phyloP scores from a whole-genome alignment of 2,888 invertebrate genomes.

The Himalopsyche anomala region DNA sequence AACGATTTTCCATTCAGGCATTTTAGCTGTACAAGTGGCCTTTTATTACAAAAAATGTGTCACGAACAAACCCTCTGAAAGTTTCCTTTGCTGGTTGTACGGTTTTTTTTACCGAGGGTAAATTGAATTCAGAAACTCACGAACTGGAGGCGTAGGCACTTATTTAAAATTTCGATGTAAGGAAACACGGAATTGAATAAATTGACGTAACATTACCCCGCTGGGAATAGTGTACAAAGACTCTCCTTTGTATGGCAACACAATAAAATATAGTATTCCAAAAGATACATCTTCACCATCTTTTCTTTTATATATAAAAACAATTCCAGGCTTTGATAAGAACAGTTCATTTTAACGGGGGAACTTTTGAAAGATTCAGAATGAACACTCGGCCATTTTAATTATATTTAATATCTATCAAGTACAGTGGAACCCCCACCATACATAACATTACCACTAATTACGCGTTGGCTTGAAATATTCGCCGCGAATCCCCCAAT shows the following conservation, averaged over 20 bases:
- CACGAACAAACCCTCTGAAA: not conserved
- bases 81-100: not conserved
- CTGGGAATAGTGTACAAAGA: not conserved
- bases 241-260: not conserved
- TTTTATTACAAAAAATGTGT: too few species aligned
- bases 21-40: too few species aligned
- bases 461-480: too few species aligned
- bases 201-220: slow-evolving; percentile 25
- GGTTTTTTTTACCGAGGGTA: not conserved
- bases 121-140: slow-evolving; percentile 6
- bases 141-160: not conserved
- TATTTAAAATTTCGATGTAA: slow-evolving; percentile 22
- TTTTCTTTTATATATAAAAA: not conserved
- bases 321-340: too few species aligned
- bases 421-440: too few species aligned
- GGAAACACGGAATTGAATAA: slow-evolving; percentile 28
- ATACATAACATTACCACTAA: too few species aligned
- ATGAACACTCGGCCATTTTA: too few species aligned
- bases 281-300: not conserved
- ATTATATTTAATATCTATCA: too few species aligned
- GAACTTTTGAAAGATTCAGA: too few species aligned
- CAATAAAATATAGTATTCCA: not conserved
- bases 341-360: not conserved
- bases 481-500: too few species aligned
- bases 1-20: too few species aligned